A percentile compares a stretch with the other conserved stretches of the same genome.
Conservation (phyloP, 2,888 invertebrate genomes). For the Syrphus vitripennis region DNA sequence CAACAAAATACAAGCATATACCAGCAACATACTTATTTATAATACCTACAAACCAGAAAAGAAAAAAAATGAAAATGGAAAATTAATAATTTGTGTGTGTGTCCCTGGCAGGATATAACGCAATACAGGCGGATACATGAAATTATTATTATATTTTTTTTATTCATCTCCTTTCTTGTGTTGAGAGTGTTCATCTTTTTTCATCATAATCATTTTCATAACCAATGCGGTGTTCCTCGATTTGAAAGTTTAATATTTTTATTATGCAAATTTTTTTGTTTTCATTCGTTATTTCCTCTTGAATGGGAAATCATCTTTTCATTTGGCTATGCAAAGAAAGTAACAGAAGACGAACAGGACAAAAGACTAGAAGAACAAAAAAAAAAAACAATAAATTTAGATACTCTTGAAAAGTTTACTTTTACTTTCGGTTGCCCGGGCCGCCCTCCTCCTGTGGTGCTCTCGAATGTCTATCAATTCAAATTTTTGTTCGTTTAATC, state of each 20-base stretch:
- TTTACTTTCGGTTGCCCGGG: not conserved
- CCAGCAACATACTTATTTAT: slow-evolving; percentile 27
- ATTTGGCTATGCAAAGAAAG: slow-evolving; percentile 48
- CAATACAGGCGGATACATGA: slow-evolving; percentile 18
- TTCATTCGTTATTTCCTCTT: slow-evolving; percentile 43
- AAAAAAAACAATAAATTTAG: not conserved
- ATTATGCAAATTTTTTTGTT: slow-evolving; percentile 63
- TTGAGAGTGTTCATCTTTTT: not conserved
- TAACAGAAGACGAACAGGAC: slow-evolving; percentile 28
- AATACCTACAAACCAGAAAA: too few relatives aligned
- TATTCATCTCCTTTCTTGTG: too few relatives aligned
- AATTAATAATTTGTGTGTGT: slow-evolving; percentile 69
- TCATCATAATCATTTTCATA: not conserved
- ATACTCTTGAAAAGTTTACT: slow-evolving; percentile 46
- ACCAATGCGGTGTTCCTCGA: slow-evolving; percentile 32
- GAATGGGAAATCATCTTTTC: slow-evolving; percentile 61
- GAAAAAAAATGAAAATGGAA: slow-evolving; percentile 67
- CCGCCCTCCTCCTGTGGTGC: slow-evolving; percentile 21
- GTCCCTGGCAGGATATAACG: slow-evolving; percentile 57
- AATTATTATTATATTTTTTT: slow-evolving; percentile 1
- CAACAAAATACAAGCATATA: slow-evolving; percentile 51
- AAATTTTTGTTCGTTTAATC: slow-evolving; percentile 58
- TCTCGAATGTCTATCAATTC: slow-evolving; percentile 69
- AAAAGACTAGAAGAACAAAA: slow-evolving; percentile 35
- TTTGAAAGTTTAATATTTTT: slow-evolving; percentile 70